These are phyloP conservation scores for Aphelocoma coerulescens DNA, from an alignment of 2,113 vertebrate species.

Conservation along the genomic window DNA sequence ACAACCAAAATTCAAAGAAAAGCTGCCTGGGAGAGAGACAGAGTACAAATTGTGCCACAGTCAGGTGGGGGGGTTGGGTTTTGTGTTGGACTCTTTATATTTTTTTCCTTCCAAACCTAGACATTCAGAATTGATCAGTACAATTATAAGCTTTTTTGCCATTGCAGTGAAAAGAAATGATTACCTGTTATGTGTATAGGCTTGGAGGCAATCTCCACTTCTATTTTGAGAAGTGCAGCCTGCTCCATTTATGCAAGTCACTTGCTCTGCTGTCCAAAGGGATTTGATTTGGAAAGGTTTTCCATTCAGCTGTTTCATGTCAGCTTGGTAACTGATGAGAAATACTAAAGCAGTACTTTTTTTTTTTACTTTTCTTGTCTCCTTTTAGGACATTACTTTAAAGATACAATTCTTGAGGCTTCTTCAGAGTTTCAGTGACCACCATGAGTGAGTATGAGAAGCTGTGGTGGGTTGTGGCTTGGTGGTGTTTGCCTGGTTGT, in stretches of 20 bases:
- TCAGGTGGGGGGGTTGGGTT: background rate
- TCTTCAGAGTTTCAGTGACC: slow-evolving; percentile 98
- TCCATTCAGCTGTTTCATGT: background rate
- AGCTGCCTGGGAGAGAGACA: background rate
- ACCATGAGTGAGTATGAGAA: slow-evolving; percentile 90
- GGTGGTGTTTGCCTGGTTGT: background rate
- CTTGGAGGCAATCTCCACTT: background rate
- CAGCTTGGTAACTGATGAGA: background rate
- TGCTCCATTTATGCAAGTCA: background rate
- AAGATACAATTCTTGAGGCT: slow-evolving; percentile 98
- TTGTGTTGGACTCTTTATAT: background rate
- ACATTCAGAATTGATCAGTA: background rate
- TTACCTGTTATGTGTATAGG: background rate
- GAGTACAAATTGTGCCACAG: background rate
- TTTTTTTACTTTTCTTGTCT: background rate
- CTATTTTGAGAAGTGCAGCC: background rate
- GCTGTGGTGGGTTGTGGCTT: background rate
- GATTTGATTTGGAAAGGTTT: background rate
- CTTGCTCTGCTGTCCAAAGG: background rate
- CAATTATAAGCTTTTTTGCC: background rate
- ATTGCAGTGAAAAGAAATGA: background rate
- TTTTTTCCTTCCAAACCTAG: background rate
- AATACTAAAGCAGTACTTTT: background rate
- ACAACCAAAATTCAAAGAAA: background rate
- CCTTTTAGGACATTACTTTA: slow-evolving; percentile 92